phyloP scores from a whole-genome alignment of 2,888 invertebrate genomes.

The Perizoma flavofasciatum region DNA sequence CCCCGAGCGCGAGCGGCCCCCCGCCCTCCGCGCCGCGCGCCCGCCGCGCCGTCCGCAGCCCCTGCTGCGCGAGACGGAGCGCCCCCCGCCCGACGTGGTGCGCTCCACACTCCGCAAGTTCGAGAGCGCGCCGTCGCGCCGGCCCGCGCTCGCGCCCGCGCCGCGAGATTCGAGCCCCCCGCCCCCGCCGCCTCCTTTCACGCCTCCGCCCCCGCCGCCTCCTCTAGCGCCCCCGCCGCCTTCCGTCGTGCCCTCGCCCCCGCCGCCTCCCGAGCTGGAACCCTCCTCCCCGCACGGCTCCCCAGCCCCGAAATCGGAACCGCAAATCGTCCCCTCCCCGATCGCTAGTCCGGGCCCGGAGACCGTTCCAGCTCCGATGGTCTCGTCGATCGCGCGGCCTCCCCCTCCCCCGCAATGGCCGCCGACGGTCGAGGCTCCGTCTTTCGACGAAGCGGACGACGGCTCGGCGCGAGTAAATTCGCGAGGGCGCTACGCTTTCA shows the following conservation, averaged over 20 bases:
- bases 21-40: slow-evolving; percentile 72
- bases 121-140: slow-evolving; percentile 86
- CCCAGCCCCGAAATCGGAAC: slow-evolving; percentile 8
- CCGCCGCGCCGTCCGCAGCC: slow-evolving; percentile 73
- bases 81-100: slow-evolving; percentile 95
- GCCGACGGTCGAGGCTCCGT: slow-evolving; percentile 48
- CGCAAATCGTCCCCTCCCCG: slow-evolving; percentile 48
- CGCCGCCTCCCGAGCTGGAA: slow-evolving; percentile 54
- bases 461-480: slow-evolving; percentile 49
- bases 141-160: slow-evolving; percentile 71
- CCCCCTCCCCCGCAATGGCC: slow-evolving; percentile 30
- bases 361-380: slow-evolving; percentile 28
- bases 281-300: slow-evolving; percentile 48
- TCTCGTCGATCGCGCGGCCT: too few relatives aligned
- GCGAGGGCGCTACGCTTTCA: slow-evolving; percentile 79
- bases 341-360: slow-evolving; percentile 63
- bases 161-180: too few relatives aligned
- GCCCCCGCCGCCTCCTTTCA: slow-evolving; percentile 66
- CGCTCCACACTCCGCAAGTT: slow-evolving; percentile 93
- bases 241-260: slow-evolving; percentile 81
- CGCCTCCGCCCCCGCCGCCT: slow-evolving; percentile 61
- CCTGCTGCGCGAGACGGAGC: slow-evolving; percentile 81
- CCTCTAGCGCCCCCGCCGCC: slow-evolving; percentile 48
- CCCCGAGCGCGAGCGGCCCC: slow-evolving; percentile 69
- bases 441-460: slow-evolving; percentile 50